Base-by-base conservation (phyloP, 2,888 invertebrate genomes). In the Zelleria hepariella region DNA sequence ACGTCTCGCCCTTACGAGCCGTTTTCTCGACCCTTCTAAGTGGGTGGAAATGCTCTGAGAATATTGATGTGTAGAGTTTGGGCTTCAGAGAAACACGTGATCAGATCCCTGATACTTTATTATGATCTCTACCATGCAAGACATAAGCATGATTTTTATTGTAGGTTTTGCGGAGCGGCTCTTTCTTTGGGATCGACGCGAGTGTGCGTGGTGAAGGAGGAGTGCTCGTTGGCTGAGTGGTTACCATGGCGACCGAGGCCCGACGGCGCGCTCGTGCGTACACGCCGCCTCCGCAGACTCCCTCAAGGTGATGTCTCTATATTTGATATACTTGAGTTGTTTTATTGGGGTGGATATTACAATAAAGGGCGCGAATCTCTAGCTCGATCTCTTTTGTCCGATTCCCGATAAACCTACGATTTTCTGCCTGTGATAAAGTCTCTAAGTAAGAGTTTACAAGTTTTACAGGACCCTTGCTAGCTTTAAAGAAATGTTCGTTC, bases 221-320 rank as follows among this genome's bases (percentile, higher is more conserved):
- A 91, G 67, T 92, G 92, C 66, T 73, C 77, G 2, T 74, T 91
- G 51, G 90, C 86, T 1, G 90, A 91, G 59, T 92, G 91, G 92
- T 78, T 91, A 57, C 86, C 90, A 59, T 92, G 92, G 92, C 72
- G 82, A 62, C 86, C 90, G 1, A 76, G 89, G 2, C 76, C 86
- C 18, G 91, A 90, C 61, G 91, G 91, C 0, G 90, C 84, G 0
- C 69, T 86, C 1, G 83, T 86, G 27, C 78, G 89, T 54, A 87
- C 85, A 0, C 73, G 89, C n/a, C 74, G 85, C 2, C 67, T 89
- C 1, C 74, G 80, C 25, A 74, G 74, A 65, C 66, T 89, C 42
- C 86, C 89, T 1, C 87, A 89, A 74, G 89, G 89, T 87, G 48
- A 25, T 58, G 7, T 54, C 8, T 55, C 27, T 54, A 55, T 20